A percentile compares a stretch with the other conserved stretches of the same genome.
These are phyloP conservation scores for Tetheella fluctuosa DNA, from an alignment of 2,888 invertebrate genomes.

Conservation along the genomic window DNA sequence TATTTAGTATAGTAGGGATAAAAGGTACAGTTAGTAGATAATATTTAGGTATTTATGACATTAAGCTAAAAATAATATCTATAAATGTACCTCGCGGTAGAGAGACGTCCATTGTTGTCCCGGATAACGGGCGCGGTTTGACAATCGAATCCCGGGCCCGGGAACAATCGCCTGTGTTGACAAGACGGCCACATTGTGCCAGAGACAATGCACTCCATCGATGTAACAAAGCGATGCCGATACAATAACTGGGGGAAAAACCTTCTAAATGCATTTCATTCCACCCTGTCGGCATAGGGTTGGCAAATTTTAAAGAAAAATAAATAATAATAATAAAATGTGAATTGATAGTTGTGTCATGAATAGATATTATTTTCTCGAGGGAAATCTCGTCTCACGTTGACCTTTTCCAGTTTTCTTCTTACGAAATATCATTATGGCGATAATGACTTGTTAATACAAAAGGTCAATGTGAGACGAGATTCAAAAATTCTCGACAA, in stretches of 20 bases:
- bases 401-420: too few species aligned
- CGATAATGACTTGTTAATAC: too few species aligned
- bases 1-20: too few species aligned
- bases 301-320: background rate
- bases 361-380: too few species aligned
- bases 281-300: slow-evolving; percentile 8
- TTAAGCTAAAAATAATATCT: too few species aligned
- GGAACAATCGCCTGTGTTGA: slow-evolving; percentile 31
- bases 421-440: too few species aligned
- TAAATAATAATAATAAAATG: background rate
- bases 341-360: too few species aligned
- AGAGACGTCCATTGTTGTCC: background rate
- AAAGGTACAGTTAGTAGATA: too few species aligned
- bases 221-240: slow-evolving; percentile 29
- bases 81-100: background rate
- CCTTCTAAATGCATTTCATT: slow-evolving; percentile 38
- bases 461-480: too few species aligned
- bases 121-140: slow-evolving; percentile 2
- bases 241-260: slow-evolving; percentile 30
- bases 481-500: too few species aligned
- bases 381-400: too few species aligned
- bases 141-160: slow-evolving; percentile 12
- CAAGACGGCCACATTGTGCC: slow-evolving; percentile 29
- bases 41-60: too few species aligned
- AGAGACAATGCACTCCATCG: slow-evolving; percentile 26